Evolutionary conservation across 2,888 invertebrate genomes (phyloP).

Genomic region (Lordiphosa andalusiaca): DNA sequence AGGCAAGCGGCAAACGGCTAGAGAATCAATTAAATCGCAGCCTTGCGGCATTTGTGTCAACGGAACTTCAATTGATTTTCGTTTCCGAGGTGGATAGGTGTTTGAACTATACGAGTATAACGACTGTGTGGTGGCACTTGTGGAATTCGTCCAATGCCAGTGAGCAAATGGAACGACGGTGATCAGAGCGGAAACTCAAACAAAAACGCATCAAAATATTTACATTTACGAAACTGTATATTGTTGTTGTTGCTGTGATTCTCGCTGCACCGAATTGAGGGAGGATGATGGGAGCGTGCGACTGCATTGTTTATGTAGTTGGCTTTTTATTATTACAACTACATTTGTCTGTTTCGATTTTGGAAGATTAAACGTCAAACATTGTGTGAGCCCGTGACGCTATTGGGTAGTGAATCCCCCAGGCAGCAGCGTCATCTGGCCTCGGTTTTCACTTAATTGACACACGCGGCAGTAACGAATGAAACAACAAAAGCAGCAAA

Average conservation of each 20-base stretch:
- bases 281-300: neutral
- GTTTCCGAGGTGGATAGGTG: conserved; percentile 51
- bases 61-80: conserved; percentile 63
- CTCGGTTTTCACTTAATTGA: no score
- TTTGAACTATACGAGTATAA: conserved; percentile 52
- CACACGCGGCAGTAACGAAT: conserved; percentile 24
- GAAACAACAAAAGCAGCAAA: conserved; percentile 16
- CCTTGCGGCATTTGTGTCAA: conserved; percentile 56
- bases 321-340: conserved; percentile 2
- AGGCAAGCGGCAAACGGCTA: conserved; percentile 15
- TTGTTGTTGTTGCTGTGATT: conserved; percentile 21
- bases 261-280: conserved; percentile 9
- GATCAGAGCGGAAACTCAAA: conserved; percentile 31
- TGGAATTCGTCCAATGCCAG: conserved; percentile 35
- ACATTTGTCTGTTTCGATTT: conserved; percentile 11
- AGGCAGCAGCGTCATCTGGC: no score
- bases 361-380: conserved; percentile 3
- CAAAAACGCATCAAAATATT: conserved; percentile 29
- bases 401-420: conserved; percentile 46
- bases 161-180: conserved; percentile 1
- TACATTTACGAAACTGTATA: conserved; percentile 34
- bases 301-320: conserved; percentile 14
- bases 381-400: conserved; percentile 43
- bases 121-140: conserved; percentile 7
- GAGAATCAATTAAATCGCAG: conserved; percentile 31